Evolutionary conservation across 2,113 vertebrate species (phyloP), one percentile per base, ranked within the genome.

Genomic region (Tragelaphus scriptus): DNA sequence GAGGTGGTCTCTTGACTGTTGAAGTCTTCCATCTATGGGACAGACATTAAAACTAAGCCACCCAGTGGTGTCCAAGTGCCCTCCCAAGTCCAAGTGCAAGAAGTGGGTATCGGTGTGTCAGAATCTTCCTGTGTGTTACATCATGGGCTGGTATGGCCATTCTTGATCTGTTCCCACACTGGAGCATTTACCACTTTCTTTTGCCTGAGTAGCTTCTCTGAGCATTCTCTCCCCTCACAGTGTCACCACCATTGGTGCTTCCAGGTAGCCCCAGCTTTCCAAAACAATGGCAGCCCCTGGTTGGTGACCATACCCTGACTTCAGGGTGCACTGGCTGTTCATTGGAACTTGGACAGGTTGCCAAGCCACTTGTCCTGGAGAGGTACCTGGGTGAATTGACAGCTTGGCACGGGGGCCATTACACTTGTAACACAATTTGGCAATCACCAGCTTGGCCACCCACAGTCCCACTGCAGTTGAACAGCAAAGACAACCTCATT

Each of bases 401-500:
- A 95, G 89, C 75, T 89, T 97, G 94, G 91, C 87, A 91, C 12
- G 0, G 80, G 75, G 79, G 71, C 95, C 12, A 26, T 95, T 94
- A 98, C 75, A 97, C 96, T 97, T 96, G 91, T 98, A 95, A 96
- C 53, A 96, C 94, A 80, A 91, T 59, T 97, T 98, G 95, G 97
- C 95, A 98, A 86, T 93, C 40, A 17, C 84, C 23, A 13, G 84
- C 85, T 97, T 97, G 90, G 95, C 88, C 44, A n/a, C 97, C 53
- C 91, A 92, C 55, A 94, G 59, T 97, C 93, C 93, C 94, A 98
- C 6, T 80, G 63, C 92, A 96, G 96, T 93, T 30, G n/a, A 96
- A 94, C 21, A 56, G 71, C 85, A 96, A 97, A 96, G 92, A 94
- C 95, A 98, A 95, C 63, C 84, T 85, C 95, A 85, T 98, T 90